phyloP scores from a whole-genome alignment of 2,113 vertebrate genomes.

The Orthonyx spaldingii region DNA sequence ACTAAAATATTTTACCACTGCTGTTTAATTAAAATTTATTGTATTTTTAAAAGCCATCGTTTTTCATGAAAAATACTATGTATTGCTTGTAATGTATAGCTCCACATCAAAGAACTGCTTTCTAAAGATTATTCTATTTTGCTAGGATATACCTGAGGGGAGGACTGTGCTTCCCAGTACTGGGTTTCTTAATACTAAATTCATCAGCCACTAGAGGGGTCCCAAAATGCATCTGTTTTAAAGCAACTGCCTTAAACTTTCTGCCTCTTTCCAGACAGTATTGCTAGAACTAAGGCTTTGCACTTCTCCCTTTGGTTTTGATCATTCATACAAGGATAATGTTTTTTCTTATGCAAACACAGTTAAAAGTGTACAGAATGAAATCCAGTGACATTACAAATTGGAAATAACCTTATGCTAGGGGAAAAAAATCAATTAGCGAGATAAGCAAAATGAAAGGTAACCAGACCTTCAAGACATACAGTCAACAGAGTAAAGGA shows the following conservation, averaged over 20 bases:
- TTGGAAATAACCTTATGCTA: not conserved
- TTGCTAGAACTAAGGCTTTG: not conserved
- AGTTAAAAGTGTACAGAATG: not conserved
- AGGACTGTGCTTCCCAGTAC: not conserved
- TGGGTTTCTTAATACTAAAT: not conserved
- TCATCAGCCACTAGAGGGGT: conserved; percentile 25
- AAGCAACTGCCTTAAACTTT: not conserved
- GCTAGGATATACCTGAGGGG: not conserved
- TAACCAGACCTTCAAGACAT: not conserved
- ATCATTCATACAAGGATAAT: not conserved
- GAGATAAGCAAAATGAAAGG: not conserved
- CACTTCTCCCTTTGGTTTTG: not conserved
- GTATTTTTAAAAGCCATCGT: not conserved
- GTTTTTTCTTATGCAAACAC: not conserved
- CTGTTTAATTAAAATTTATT: not conserved
- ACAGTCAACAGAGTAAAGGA: not conserved
- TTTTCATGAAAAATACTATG: not conserved
- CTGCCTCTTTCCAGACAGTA: not conserved
- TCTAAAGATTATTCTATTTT: not conserved
- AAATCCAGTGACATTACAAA: not conserved
- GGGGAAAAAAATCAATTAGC: not conserved
- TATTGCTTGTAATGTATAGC: not conserved
- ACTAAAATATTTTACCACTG: not conserved
- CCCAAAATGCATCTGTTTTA: not conserved
- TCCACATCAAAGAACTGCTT: not conserved